Evolutionary conservation across 2,113 vertebrate species (phyloP).

Genomic region (Suricata suricatta): DNA sequence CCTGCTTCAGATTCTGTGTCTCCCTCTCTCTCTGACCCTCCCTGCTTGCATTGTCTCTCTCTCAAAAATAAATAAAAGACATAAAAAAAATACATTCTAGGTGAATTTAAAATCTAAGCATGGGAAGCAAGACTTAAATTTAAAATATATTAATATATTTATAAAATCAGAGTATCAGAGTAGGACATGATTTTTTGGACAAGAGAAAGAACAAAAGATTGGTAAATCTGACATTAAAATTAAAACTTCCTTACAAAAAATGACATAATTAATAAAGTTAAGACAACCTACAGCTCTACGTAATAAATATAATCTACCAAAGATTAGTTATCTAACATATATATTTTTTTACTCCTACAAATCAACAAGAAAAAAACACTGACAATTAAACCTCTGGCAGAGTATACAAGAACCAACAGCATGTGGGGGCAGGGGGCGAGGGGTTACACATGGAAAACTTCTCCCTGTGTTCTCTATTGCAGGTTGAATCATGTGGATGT

Average conservation of each 20-base stretch:
- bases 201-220: slow-evolving; percentile 13
- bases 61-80: too few relatives aligned
- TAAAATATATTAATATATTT: neutral
- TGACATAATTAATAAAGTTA: neutral
- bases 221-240: slow-evolving; percentile 13
- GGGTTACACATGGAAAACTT: neutral
- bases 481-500: neutral
- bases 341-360: neutral
- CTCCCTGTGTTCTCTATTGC: neutral
- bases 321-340: neutral
- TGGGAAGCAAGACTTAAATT: neutral
- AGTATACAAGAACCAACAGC: neutral
- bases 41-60: too few relatives aligned
- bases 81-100: neutral
- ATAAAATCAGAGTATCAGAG: neutral
- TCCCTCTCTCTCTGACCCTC: too few relatives aligned
- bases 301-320: neutral
- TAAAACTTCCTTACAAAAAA: neutral
- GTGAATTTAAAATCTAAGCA: neutral
- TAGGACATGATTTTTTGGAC: neutral
- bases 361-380: neutral
- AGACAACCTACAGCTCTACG: neutral
- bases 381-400: neutral
- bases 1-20: too few relatives aligned
- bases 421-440: neutral